A percentile compares a stretch with the other conserved stretches of the same genome.
These are phyloP conservation scores for Bilobella aurantiaca DNA, from an alignment of 1,140 invertebrate species.

Conservation along the genomic window DNA sequence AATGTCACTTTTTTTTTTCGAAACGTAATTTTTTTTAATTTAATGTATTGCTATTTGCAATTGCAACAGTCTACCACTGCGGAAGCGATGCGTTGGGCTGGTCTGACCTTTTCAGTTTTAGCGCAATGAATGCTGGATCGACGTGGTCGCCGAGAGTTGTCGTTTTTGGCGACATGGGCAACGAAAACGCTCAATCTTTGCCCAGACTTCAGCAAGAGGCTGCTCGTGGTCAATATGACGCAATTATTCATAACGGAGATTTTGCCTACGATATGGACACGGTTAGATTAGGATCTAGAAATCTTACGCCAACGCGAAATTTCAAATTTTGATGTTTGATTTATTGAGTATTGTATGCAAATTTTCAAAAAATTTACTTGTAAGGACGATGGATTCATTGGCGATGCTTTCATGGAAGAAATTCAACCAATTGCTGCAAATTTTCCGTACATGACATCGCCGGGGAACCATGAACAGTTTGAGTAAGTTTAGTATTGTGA, in stretches of 20 bases:
- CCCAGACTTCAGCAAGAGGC: conserved; percentile 42
- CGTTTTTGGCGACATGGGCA: conserved; percentile 53
- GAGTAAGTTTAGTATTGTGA: too few species aligned
- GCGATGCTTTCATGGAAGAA: conserved; percentile 83
- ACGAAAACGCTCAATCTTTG: conserved; percentile 37
- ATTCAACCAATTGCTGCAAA: conserved; percentile 71
- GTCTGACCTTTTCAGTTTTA: conserved; percentile 66
- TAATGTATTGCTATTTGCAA: too few species aligned
- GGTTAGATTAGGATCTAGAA: too few species aligned
- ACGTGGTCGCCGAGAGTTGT: conserved; percentile 67
- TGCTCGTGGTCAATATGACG: conserved; percentile 42
- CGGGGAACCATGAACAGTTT: conserved; percentile 74
- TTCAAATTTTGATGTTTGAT: too few species aligned
- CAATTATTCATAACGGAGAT: conserved; percentile 48
- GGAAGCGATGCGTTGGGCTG: conserved; percentile 61
- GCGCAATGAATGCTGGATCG: conserved; percentile 48
- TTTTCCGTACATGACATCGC: conserved; percentile 83
- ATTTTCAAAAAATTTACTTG: not conserved
- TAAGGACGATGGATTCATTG: conserved; percentile 59
- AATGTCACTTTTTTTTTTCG: conserved; percentile 31
- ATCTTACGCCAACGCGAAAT: too few species aligned
- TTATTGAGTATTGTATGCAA: not conserved
- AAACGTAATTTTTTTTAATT: too few species aligned
- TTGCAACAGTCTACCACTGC: conserved; percentile 72
- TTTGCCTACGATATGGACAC: conserved; percentile 48